Evolutionary conservation across 2,797 vertebrate genomes (phyloP), one percentile per base, ranked within the genome.

Genomic region (Novumbra hubbsi): DNA sequence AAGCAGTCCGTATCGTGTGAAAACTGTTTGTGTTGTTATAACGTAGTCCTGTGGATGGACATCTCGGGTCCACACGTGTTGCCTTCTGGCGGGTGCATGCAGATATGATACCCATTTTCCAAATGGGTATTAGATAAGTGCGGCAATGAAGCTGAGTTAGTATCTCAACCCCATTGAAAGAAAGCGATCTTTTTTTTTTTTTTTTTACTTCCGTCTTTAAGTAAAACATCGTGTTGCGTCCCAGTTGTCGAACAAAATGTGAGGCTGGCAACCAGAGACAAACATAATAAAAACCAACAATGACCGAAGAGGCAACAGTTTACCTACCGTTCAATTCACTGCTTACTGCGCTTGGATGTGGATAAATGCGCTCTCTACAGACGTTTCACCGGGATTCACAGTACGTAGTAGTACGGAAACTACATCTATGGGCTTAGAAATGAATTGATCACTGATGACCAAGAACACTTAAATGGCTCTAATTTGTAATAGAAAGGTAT

Each of bases 401-500:
- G 55, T 60, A 12, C 9, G 11, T 60, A 60, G 21, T 60, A 12
- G 55, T 60, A 60, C 55, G 9, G 21, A 60, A 24, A 14, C 21
- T 55, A 55, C 6, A 19, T 55, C n/a, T 55, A 21, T 55, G n/a
- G 19, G 7, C 52, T n/a, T n/a, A 55, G 52, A 55, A 21, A 55
- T 0, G 8, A 38, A 38, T 5, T 38, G 4, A 38, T 38, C 34
- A 38, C 34, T 45, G 41, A 45, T 12, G 41, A 60, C 12, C 52
- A 24, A 21, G 24, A 21, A 24, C 1, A 60, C 24, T 24, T 60
- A 11, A 45, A 60, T 60, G 55, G 21, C 55, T 60, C 2, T 27
- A 4, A 60, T 60, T 60, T 60, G 55, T 60, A 60, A 60, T 21
- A 21, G n/a, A 60, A 57, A 57, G 55, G 55, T 60, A 60, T n/a